These are phyloP conservation scores for Electrona antarctica DNA, from an alignment of 2,113 vertebrate genomes.

Conservation along the genomic window DNA sequence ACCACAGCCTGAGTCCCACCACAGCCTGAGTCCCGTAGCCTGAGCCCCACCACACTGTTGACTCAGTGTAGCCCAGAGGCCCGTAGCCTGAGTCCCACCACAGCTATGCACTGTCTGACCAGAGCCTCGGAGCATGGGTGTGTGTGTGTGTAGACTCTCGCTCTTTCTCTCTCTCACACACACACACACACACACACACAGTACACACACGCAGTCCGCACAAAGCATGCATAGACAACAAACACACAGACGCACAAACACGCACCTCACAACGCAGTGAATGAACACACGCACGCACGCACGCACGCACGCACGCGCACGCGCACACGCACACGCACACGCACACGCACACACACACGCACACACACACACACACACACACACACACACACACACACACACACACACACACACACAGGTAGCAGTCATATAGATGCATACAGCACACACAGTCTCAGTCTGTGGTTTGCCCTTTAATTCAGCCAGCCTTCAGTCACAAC, in stretches of 20 bases:
- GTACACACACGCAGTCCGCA: neutral
- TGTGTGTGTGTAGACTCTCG: slow-evolving; percentile 39
- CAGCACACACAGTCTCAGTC: slow-evolving; percentile 15
- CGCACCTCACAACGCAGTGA: too few species aligned
- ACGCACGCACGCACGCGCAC: slow-evolving; percentile 42
- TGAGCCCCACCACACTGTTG: too few species aligned
- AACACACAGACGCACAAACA: too few species aligned
- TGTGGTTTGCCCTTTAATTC: slow-evolving; percentile 49
- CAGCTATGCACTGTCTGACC: slow-evolving; percentile 82
- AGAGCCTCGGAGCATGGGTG: slow-evolving; percentile 68
- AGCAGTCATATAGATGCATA: slow-evolving; percentile 21
- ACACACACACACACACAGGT: slow-evolving; percentile 24
- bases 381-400: slow-evolving; percentile 40
- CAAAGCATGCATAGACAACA: neutral
- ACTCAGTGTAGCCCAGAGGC: slow-evolving; percentile 74
- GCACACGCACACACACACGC: slow-evolving; percentile 56
- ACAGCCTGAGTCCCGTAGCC: too few species aligned
- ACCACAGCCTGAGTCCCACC: too few species aligned
- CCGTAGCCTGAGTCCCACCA: slow-evolving; percentile 70
- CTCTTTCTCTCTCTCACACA: neutral
- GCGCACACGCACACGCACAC: slow-evolving; percentile 57
- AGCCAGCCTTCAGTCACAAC: slow-evolving; percentile 19
- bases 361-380: slow-evolving; percentile 48
- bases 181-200: slow-evolving; percentile 58
- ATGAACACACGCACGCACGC: neutral